phyloP scores from a whole-genome alignment of 92 coral and sea anemone species.

The Porites lobata region DNA sequence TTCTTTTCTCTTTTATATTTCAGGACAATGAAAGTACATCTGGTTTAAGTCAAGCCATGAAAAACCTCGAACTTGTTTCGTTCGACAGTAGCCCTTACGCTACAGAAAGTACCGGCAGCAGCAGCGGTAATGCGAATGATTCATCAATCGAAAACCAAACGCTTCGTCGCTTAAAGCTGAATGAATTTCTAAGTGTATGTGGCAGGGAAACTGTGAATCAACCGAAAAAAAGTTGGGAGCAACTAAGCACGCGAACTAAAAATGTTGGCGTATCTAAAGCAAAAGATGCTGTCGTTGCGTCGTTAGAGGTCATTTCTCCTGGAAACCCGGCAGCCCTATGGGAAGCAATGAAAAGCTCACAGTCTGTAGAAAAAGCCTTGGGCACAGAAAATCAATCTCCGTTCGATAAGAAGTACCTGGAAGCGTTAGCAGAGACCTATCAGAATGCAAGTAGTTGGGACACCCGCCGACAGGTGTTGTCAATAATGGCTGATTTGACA shows the following conservation, averaged over 20 bases:
- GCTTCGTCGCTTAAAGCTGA: slow-evolving; percentile 15
- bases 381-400: neutral
- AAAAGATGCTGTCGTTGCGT: slow-evolving; percentile 44
- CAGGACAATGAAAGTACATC: too few relatives aligned
- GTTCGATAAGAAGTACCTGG: slow-evolving; percentile 37
- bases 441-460: slow-evolving; percentile 61
- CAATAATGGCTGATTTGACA: slow-evolving; percentile 72
- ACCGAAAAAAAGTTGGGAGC: slow-evolving; percentile 39
- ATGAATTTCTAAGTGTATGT: slow-evolving; percentile 24
- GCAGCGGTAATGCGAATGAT: too few relatives aligned
- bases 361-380: slow-evolving; percentile 15
- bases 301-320: slow-evolving; percentile 41
- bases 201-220: slow-evolving; percentile 25
- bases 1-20: too few relatives aligned
- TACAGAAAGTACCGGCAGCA: too few relatives aligned
- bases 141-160: too few relatives aligned
- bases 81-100: too few relatives aligned
- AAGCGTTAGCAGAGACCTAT: slow-evolving; percentile 63
- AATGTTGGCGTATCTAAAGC: slow-evolving; percentile 31
- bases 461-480: slow-evolving; percentile 66
- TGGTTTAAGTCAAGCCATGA: too few relatives aligned
- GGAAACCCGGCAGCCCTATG: slow-evolving; percentile 28
- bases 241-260: slow-evolving; percentile 33
- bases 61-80: too few relatives aligned
- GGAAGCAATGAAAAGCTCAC: slow-evolving; percentile 15